Conservation (phyloP, 2,797 vertebrate species). For the Uromys caudimaculatus region DNA sequence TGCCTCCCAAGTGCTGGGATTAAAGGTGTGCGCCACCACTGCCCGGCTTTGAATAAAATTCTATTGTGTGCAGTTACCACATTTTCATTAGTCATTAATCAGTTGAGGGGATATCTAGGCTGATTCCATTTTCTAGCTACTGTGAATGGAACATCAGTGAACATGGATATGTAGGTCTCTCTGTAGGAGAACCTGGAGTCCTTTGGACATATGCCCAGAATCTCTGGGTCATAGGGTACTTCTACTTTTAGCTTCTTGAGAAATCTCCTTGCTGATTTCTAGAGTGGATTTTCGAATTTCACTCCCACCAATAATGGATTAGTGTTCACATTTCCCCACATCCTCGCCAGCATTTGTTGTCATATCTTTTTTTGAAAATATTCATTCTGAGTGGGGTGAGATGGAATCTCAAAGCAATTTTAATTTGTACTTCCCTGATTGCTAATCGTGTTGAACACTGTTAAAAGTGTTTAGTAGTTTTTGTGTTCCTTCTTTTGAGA, state of each 20-base stretch:
- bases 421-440: not conserved
- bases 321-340: not conserved
- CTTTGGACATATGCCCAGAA: no score
- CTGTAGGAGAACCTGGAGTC: not conserved
- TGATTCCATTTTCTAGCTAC: not conserved
- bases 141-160: not conserved
- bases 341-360: not conserved
- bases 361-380: not conserved
- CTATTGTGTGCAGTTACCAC: not conserved
- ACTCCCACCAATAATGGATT: not conserved
- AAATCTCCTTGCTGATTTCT: no score
- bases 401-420: not conserved
- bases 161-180: not conserved
- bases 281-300: not conserved
- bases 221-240: not conserved
- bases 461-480: not conserved
- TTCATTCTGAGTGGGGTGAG: not conserved
- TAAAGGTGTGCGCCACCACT: no score
- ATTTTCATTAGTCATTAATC: not conserved
- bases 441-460: not conserved
- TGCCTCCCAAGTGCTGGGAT: no score
- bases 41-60: not conserved
- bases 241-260: not conserved
- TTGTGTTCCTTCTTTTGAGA: not conserved
- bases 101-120: not conserved